Evolutionary conservation across 2,797 vertebrate genomes (phyloP).

Genomic region (Varecia variegata): DNA sequence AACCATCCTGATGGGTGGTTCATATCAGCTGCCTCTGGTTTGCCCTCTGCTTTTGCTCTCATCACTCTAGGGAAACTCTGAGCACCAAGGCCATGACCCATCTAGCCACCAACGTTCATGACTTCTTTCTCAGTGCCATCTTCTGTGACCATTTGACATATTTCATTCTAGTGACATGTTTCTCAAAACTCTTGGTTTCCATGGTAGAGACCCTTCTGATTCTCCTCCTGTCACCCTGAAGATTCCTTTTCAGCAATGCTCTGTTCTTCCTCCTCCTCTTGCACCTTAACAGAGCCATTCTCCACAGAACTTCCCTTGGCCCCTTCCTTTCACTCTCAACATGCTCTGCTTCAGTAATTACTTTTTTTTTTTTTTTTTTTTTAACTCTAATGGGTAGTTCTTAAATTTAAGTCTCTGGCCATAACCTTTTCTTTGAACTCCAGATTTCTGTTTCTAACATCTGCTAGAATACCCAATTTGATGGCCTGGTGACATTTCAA

Average conservation of each 20-base stretch:
- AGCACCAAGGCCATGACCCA: neutral
- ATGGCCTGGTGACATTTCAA: constrained; percentile 42
- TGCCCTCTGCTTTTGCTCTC: neutral
- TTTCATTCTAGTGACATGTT: neutral
- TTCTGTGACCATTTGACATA: neutral
- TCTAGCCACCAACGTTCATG: neutral
- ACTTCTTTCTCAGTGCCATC: neutral
- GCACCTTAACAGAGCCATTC: neutral
- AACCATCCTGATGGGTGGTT: neutral
- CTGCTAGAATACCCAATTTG: neutral
- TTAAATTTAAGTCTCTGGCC: constrained; percentile 21
- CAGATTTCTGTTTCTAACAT: constrained; percentile 36
- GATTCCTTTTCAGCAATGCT: neutral
- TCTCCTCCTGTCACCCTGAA: neutral
- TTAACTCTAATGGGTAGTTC: neutral
- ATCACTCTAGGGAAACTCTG: neutral
- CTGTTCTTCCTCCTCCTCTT: neutral
- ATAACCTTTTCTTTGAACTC: constrained; percentile 34
- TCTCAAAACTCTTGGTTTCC: constrained; percentile 20
- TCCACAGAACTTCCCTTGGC: neutral
- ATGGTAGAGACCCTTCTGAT: neutral
- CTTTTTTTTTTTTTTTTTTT: neutral
- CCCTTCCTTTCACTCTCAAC: neutral
- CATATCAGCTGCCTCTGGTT: neutral
- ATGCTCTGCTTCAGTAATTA: neutral